phyloP scores from a whole-genome alignment of 2,888 invertebrate species.

The Oscheius sp. region DNA sequence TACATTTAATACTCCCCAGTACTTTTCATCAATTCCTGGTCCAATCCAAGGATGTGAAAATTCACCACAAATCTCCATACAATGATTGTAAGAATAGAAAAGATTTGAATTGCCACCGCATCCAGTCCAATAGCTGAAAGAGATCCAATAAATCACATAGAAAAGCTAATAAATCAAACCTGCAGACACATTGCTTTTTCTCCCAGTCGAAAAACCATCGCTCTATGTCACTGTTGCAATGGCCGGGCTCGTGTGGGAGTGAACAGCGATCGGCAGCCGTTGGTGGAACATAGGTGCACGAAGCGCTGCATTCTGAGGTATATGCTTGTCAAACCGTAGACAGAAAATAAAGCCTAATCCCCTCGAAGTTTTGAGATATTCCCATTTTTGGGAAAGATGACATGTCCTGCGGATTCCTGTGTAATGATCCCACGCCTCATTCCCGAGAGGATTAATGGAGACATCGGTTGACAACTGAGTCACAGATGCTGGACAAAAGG shows the following conservation, averaged over 20 bases:
- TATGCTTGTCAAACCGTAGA: not conserved
- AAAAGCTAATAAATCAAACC: constrained; percentile 35
- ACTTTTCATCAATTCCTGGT: constrained; percentile 55
- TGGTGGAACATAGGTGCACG: constrained; percentile 52
- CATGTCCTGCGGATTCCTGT: constrained; percentile 3
- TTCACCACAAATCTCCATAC: constrained; percentile 64
- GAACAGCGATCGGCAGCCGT: constrained; percentile 56
- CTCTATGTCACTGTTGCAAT: constrained; percentile 61
- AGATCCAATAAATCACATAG: not conserved
- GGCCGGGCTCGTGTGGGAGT: constrained; percentile 61
- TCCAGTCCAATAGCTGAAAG: constrained; percentile 61
- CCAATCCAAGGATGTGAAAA: constrained; percentile 41
- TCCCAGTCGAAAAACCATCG: constrained; percentile 62
- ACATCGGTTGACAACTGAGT: constrained; percentile 17
- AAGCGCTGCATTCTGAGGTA: constrained; percentile 56
- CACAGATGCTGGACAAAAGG: not conserved
- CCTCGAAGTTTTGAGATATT: not conserved
- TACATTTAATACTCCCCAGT: constrained; percentile 51
- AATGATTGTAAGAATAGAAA: constrained; percentile 64
- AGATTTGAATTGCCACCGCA: constrained; percentile 65
- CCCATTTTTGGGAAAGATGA: not conserved
- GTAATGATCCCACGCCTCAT: constrained; percentile 25
- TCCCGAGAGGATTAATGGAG: constrained; percentile 24
- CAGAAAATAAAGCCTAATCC: not conserved
- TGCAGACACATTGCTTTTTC: constrained; percentile 62